Evolutionary conservation across 1,140 invertebrate species (phyloP).

Genomic region (Caenorhabditis latens): DNA sequence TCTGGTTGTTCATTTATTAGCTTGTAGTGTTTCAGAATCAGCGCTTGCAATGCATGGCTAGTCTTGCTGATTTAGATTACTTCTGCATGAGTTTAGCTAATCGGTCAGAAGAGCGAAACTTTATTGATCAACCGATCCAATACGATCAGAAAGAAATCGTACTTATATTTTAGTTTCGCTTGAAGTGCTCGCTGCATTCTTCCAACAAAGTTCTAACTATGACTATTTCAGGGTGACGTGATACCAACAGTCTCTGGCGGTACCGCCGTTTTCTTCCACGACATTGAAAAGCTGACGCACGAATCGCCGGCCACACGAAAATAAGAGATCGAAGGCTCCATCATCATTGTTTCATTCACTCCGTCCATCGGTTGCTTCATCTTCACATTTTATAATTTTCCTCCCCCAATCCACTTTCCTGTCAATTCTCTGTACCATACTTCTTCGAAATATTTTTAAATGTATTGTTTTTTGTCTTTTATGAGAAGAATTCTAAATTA

Average conservation of each 20-base stretch:
- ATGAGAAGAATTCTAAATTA: slow-evolving; percentile 7
- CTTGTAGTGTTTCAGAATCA: background rate
- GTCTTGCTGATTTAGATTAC: too few species aligned
- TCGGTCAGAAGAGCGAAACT: too few species aligned
- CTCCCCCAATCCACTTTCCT: slow-evolving; percentile 22
- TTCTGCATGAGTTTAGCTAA: too few species aligned
- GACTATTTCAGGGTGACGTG: slow-evolving; percentile 84
- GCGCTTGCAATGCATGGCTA: background rate
- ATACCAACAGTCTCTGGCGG: slow-evolving; percentile 92
- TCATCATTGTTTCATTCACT: background rate
- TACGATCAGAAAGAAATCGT: too few species aligned
- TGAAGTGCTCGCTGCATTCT: too few species aligned
- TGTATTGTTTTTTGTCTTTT: slow-evolving; percentile 6
- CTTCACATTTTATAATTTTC: background rate
- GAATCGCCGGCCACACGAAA: slow-evolving; percentile 82
- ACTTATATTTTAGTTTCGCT: too few species aligned
- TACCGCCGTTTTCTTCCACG: slow-evolving; percentile 93
- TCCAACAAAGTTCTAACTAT: background rate
- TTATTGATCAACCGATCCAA: too few species aligned
- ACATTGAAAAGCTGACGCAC: slow-evolving; percentile 91
- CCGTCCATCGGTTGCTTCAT: too few species aligned
- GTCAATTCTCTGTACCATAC: slow-evolving; percentile 43
- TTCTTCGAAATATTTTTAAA: slow-evolving; percentile 44
- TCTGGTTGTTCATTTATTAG: background rate
- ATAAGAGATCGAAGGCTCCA: background rate